Evolutionary conservation across 1,140 invertebrate genomes (phyloP), one percentile per base, ranked within the genome.

Genomic region (Triops cancriformis): DNA sequence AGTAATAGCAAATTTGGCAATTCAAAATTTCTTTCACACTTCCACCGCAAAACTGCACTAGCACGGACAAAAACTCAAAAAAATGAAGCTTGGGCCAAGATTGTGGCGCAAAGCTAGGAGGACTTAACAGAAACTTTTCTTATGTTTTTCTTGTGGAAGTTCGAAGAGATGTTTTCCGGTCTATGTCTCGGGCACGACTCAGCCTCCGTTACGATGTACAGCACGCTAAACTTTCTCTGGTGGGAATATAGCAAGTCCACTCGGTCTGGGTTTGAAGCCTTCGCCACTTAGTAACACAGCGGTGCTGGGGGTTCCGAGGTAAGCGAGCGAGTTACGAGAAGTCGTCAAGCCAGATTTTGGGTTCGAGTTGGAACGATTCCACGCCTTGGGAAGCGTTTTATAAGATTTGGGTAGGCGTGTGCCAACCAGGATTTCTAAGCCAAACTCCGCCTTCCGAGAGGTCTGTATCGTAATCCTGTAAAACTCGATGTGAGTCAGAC

Each of bases 141-240:
- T 64, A 4, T 64, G n/a, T 64, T 64, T 23, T 64, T 64, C 51
- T 64, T 64, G 51, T 64, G 51, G 51, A 64, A 64, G 6, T 64
- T 64, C 23, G 51, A 64, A 23, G 51, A 64, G 51, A 64, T 64
- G 51, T 64, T 64, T n/a, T 18, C 51, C 14, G 51, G 51, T 64
- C 51, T 64, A 64, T 23, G 51, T 64, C 51, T 64, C 51, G 51
- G 51, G 51, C 51, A 64, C 51, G 51, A 64, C 51, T 64, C 51
- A 64, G 51, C 51, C 51, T 64, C 51, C 51, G 18, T 64, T n/a
- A 64, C 51, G 23, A 18, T 64, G 51, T n/a, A 64, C 51, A 6
- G 51, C 51, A 64, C 51, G 51, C 51, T 64, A 64, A 64, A 64
- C 51, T 64, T 64, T 64, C 51, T 64, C 51, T 64, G 51, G 51